Evolutionary conservation across 2,113 vertebrate genomes (phyloP), one percentile per base, ranked within the genome.

Genomic region (Canis aureus): DNA sequence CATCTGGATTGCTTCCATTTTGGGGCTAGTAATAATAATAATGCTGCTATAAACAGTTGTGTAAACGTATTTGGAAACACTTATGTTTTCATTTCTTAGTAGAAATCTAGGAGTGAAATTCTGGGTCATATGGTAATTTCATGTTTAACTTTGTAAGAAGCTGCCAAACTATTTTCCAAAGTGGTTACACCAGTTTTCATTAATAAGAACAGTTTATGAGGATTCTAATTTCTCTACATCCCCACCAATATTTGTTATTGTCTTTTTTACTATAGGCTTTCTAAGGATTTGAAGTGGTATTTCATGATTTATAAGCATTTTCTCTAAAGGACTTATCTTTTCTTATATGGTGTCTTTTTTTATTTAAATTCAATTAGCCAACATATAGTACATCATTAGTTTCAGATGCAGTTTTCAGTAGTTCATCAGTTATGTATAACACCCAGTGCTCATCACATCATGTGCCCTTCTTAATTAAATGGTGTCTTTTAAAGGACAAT

Each of bases 91-190:
- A 86, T 62, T 88, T 94, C 19, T 89, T 57, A 49, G 16, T 64
- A 64, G 35, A 95, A 29, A 93, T 10, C 8, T 78, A 88, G 23
- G 53, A 85, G 10, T 86, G 11, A 74, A 93, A 78, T 67, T 9
- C 51, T 88, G 62, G 32, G 25, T 88, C 15, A 9, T 51, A 59
- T 17, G 53, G 67, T 79, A 79, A 83, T 32, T 96, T 91, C 87
- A 76, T 86, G n/a, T 51, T 82, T 87, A 90, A 27, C 84, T 69
- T 79, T 74, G 90, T 67, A 93, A 81, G 60, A 78, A 97, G 79
- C 55, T 71, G 15, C 20, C 25, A 38, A 88, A 73, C 11, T 55
- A 0, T 53, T 82, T 91, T 96, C 67, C 60, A 91, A 91, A 95
- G 62, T 59, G 25, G 8, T 67, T 73, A 15, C 0, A 59, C 38